Percentiles rank a stretch among this genome's conserved stretches.
Evolutionary conservation across 2,113 vertebrate species (phyloP).

Genomic region (Dinomys branickii): DNA sequence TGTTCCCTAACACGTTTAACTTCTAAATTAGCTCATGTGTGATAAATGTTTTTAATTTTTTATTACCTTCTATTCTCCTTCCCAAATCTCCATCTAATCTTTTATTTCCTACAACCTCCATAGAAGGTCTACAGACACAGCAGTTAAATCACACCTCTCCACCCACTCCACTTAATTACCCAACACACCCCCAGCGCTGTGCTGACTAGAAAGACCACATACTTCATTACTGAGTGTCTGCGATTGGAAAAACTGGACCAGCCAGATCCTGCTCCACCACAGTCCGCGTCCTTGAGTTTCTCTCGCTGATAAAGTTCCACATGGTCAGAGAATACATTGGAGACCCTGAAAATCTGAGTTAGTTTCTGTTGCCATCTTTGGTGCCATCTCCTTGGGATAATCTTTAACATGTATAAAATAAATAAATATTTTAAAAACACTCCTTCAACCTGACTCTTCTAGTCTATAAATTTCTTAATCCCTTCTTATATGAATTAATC

Average conservation of each 20-base stretch:
- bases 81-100: not conserved
- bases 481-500: not conserved
- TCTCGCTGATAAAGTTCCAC: not conserved
- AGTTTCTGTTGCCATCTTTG: not conserved
- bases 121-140: not conserved
- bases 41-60: conserved; percentile 34
- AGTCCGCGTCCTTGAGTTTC: conserved; percentile 14
- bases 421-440: not conserved
- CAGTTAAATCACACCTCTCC: not conserved
- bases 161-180: conserved; percentile 55
- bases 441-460: conserved; percentile 10
- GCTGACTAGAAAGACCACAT: conserved; percentile 69
- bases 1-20: not conserved
- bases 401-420: not conserved
- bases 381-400: not conserved
- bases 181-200: conserved; percentile 27
- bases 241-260: conserved; percentile 52
- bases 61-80: not conserved
- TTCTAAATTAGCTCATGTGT: conserved; percentile 12
- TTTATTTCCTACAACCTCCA: not conserved
- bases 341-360: not conserved
- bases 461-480: not conserved
- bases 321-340: not conserved
- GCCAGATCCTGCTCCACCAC: conserved; percentile 15
- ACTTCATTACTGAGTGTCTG: conserved; percentile 52